Evolutionary conservation across 2,888 invertebrate genomes (phyloP).

Genomic region (Zelleria hepariella): DNA sequence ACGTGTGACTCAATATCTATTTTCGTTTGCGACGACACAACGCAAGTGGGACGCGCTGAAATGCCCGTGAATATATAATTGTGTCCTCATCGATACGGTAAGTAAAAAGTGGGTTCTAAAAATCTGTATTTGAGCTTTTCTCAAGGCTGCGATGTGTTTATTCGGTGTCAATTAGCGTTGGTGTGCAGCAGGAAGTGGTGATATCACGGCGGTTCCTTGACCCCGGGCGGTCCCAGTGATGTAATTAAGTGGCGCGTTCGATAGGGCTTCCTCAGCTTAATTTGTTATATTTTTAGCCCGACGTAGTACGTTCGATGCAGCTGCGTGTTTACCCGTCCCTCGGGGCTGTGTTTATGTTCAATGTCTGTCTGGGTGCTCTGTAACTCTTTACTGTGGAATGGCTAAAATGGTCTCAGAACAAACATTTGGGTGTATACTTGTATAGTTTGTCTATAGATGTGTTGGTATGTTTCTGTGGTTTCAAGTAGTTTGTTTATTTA

Average conservation of each 20-base stretch:
- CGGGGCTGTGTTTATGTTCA: conserved; percentile 19
- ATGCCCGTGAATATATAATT: conserved; percentile 23
- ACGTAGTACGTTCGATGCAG: conserved; percentile 31
- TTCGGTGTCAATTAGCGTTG: conserved; percentile 24
- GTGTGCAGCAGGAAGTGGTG: conserved; percentile 48
- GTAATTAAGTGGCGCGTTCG: conserved; percentile 18
- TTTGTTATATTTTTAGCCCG: conserved; percentile 53
- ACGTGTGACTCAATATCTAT: conserved; percentile 20
- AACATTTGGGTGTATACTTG: background rate
- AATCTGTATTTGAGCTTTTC: conserved; percentile 12
- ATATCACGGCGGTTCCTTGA: conserved; percentile 52
- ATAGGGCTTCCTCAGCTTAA: conserved; percentile 32
- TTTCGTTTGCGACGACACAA: conserved; percentile 25
- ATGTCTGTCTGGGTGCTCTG: conserved; percentile 9
- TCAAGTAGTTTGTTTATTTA: conserved; percentile 9
- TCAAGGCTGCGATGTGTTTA: conserved; percentile 27
- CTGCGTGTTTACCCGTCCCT: conserved; percentile 36
- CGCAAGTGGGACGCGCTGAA: conserved; percentile 19
- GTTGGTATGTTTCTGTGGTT: conserved; percentile 10
- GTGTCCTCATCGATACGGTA: background rate
- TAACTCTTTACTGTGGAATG: background rate
- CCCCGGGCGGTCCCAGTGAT: conserved; percentile 24
- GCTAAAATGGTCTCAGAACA: conserved; percentile 6
- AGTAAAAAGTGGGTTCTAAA: background rate
- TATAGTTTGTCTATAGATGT: conserved; percentile 12